phyloP scores from a whole-genome alignment of 2,113 vertebrate genomes.

The Sebastes schlegelii region DNA sequence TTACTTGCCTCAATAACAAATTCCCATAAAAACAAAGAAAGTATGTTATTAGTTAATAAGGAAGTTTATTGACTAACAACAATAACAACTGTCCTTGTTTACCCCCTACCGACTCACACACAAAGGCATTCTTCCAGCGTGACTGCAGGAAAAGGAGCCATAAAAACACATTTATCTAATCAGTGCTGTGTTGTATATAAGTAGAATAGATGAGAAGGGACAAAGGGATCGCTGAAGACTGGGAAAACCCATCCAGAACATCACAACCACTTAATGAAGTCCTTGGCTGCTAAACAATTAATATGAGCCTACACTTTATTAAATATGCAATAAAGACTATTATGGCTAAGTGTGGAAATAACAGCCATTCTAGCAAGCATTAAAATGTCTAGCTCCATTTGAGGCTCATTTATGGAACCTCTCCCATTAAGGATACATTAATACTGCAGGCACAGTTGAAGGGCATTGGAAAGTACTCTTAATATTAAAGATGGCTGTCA shows the following conservation, averaged over 20 bases:
- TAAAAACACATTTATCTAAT: constrained; percentile 57
- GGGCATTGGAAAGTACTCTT: constrained; percentile 83
- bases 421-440: constrained; percentile 84
- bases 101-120: constrained; percentile 1
- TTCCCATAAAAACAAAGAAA: not conserved
- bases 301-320: constrained; percentile 78
- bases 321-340: constrained; percentile 81
- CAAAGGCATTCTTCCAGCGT: constrained; percentile 5
- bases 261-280: constrained; percentile 77
- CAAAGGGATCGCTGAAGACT: constrained; percentile 53
- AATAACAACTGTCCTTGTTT: constrained; percentile 22
- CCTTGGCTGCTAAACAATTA: constrained; percentile 84
- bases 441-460: constrained; percentile 85
- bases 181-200: constrained; percentile 33
- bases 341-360: constrained; percentile 79
- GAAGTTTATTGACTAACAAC: constrained; percentile 11
- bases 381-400: constrained; percentile 83
- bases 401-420: constrained; percentile 81
- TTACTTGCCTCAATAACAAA: not conserved
- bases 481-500: constrained; percentile 86
- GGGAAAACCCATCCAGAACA: constrained; percentile 64
- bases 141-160: constrained; percentile 31
- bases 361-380: constrained; percentile 78
- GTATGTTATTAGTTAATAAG: constrained; percentile 4
- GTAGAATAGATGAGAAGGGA: constrained; percentile 51